Base-by-base conservation (phyloP, 53 echinoderm and acorn worm genomes). In the Luidia sarsii region DNA sequence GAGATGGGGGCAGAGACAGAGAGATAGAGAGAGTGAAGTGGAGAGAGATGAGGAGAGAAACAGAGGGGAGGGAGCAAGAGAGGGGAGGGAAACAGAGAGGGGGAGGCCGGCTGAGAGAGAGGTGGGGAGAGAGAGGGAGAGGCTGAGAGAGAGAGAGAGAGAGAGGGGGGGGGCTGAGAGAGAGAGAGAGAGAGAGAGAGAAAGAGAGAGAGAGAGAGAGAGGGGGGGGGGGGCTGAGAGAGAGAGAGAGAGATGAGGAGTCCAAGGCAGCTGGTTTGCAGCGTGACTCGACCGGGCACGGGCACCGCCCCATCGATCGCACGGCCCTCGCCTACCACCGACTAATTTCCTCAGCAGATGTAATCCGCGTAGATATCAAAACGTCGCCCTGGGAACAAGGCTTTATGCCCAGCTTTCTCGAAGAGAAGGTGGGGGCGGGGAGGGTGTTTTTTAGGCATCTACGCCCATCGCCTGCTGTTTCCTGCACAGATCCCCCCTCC, bases 321-420 rank as follows among this genome's bases (percentile, higher is more conserved):
- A 6, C 41, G 46, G 45, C 61, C 45, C 60, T 61, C 46, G 59
- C 46, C 77, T 61, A 23, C 55, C 77, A 77, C 77, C 37, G 59
- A 50, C 60, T 77, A 77, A 77, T 77, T 77, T 77, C 77, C 77
- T 77, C 77, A 11, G 77, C 77, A 77, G 77, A 77, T 77, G 77
- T 60, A 77, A 77, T 39, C 46, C 57, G 31, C 43, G 61, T 45
- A 77, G 77, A 77, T 77, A 77, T 77, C 77, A 59, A 77, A 77
- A 77, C 45, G 77, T 45, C 11, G 41, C 41, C 61, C 59, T 61
- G 48, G 27, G 31, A 65, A 41, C 0, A 8, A 0, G 7, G 0
- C 7, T 38, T 65, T 65, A 20, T 65, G 32, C 38, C 39, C 53
- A n/a, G 7, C n/a, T 53, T 41, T 11, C 11, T 41, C 41, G n/a